Evolutionary conservation across 1,140 invertebrate genomes (phyloP).

Genomic region (Bicyclus anynana): DNA sequence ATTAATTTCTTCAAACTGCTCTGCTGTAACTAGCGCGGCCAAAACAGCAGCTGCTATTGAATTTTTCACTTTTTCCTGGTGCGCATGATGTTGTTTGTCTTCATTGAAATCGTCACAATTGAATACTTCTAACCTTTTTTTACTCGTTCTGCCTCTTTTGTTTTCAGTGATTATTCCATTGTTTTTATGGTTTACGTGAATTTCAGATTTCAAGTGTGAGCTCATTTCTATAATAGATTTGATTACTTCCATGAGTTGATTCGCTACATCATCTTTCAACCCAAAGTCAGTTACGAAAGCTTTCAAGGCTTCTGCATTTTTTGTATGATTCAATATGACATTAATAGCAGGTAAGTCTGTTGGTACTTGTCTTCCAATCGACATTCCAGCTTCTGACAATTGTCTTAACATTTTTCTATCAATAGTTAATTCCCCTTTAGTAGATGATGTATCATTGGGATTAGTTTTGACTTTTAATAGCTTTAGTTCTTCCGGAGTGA

Average conservation of each 20-base stretch:
- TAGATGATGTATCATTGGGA: constrained; percentile 73
- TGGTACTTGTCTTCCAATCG: constrained; percentile 81
- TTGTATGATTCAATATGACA: constrained; percentile 79
- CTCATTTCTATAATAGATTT: constrained; percentile 75
- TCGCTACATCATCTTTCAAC: constrained; percentile 73
- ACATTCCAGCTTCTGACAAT: constrained; percentile 83
- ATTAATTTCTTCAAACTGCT: constrained; percentile 69
- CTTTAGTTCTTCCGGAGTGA: constrained; percentile 83
- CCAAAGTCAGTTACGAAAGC: constrained; percentile 73
- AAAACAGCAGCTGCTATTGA: constrained; percentile 78
- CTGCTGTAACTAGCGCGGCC: constrained; percentile 77
- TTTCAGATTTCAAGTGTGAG: constrained; percentile 65
- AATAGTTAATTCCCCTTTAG: constrained; percentile 80
- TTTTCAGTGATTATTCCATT: constrained; percentile 38
- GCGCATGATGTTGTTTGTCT: constrained; percentile 44
- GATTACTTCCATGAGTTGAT: constrained; percentile 74
- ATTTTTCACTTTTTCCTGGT: constrained; percentile 73
- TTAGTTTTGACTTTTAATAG: constrained; percentile 80
- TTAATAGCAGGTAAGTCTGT: constrained; percentile 80
- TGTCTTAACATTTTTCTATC: constrained; percentile 83
- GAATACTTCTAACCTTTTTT: constrained; percentile 44
- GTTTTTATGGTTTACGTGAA: constrained; percentile 42
- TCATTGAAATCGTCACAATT: constrained; percentile 33
- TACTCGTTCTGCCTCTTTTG: constrained; percentile 43
- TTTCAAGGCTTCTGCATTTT: constrained; percentile 71